A percentile compares a stretch with the other conserved stretches of the same genome.
Conservation (phyloP, 2,113 vertebrate species). For the Entelurus aequoreus region DNA sequence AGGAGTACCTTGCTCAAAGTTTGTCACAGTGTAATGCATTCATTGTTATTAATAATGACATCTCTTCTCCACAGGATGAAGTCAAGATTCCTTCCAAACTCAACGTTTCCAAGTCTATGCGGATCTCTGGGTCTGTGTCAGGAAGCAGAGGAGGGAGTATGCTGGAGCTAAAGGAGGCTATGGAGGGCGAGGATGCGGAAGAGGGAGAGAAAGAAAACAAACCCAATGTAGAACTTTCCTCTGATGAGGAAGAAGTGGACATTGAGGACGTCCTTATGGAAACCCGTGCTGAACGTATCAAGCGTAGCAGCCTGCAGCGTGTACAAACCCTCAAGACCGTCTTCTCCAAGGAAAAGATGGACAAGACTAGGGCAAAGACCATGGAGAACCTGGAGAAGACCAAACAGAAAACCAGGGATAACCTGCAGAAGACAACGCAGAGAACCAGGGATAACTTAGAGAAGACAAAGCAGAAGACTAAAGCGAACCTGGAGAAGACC, state of each 20-base stretch:
- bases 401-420: slow-evolving; percentile 80
- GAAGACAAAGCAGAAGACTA: slow-evolving; percentile 82
- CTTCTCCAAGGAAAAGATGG: slow-evolving; percentile 92
- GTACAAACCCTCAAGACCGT: slow-evolving; percentile 94
- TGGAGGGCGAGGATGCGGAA: slow-evolving; percentile 52
- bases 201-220: slow-evolving; percentile 69
- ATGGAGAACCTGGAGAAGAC: slow-evolving; percentile 89
- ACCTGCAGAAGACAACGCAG: slow-evolving; percentile 74
- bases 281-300: slow-evolving; percentile 89
- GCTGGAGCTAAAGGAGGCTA: slow-evolving; percentile 58
- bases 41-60: neutral
- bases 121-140: slow-evolving; percentile 74
- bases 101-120: slow-evolving; percentile 85
- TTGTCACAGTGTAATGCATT: neutral
- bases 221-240: slow-evolving; percentile 82
- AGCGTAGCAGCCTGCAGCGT: slow-evolving; percentile 87
- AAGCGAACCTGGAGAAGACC: slow-evolving; percentile 81
- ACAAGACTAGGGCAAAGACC: slow-evolving; percentile 81
- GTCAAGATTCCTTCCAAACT: slow-evolving; percentile 87
- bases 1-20: no score
- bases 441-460: slow-evolving; percentile 89
- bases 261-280: slow-evolving; percentile 87
- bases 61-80: slow-evolving; percentile 80
- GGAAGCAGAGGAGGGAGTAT: slow-evolving; percentile 63
- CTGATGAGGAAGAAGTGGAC: slow-evolving; percentile 89